Evolutionary conservation across 2,888 invertebrate species (phyloP).

Genomic region (Mythimna impura): DNA sequence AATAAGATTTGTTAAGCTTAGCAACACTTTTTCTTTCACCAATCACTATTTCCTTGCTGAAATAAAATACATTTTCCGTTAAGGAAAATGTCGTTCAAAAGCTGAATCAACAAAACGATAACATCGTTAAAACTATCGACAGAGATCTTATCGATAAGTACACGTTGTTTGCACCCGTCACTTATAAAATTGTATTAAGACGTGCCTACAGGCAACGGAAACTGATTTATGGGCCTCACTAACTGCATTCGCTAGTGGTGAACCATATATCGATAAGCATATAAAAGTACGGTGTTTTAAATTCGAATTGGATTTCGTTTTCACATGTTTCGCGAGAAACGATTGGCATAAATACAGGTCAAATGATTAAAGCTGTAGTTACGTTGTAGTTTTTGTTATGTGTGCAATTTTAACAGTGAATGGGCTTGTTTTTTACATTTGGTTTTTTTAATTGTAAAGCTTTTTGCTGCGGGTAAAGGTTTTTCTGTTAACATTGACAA

Average conservation of each 20-base stretch:
- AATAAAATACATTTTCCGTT: not conserved
- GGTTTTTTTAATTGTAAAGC: not conserved
- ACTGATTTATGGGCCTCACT: conserved; percentile 83
- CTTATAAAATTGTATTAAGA: conserved; percentile 88
- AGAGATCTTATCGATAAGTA: conserved; percentile 58
- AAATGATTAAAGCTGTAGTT: conserved; percentile 2
- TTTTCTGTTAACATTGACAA: not conserved
- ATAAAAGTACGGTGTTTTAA: conserved; percentile 27
- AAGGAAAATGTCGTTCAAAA: conserved; percentile 16
- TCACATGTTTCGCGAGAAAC: conserved; percentile 17
- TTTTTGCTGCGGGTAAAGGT: not conserved
- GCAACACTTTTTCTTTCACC: not conserved
- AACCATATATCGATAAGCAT: conserved; percentile 49
- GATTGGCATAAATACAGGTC: conserved; percentile 19
- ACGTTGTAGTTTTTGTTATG: conserved; percentile 3
- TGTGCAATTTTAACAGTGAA: not conserved
- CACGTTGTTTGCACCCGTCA: conserved; percentile 73
- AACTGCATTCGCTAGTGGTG: conserved; percentile 79
- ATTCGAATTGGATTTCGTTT: conserved; percentile 27
- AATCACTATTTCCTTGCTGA: not conserved
- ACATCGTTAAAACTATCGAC: conserved; percentile 55
- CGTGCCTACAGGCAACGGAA: conserved; percentile 80
- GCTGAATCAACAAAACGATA: conserved; percentile 23
- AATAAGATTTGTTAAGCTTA: not conserved
- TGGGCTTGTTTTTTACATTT: not conserved